A percentile compares a stretch with the other conserved stretches of the same genome.
These are phyloP conservation scores for Mustelus asterias DNA, from an alignment of 2,113 vertebrate species.

Conservation along the genomic window DNA sequence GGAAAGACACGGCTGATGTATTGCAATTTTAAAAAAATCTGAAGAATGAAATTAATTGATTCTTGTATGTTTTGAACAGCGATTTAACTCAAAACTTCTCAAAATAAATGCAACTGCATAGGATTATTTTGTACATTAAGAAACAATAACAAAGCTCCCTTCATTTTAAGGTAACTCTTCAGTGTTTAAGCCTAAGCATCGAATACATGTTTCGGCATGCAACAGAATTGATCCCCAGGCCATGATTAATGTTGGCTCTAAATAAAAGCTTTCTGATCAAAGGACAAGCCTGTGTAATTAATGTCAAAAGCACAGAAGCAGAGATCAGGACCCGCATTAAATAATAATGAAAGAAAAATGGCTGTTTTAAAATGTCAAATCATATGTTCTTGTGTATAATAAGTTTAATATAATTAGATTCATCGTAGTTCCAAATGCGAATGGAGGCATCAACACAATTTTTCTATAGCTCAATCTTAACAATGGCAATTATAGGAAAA, in stretches of 20 bases:
- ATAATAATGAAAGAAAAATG: slow-evolving; percentile 37
- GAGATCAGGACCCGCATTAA: slow-evolving; percentile 31
- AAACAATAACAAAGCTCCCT: not conserved
- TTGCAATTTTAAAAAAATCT: not conserved
- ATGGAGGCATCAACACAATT: not conserved
- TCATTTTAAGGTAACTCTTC: not conserved
- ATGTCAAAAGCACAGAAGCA: slow-evolving; percentile 31
- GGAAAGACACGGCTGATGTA: too few relatives aligned
- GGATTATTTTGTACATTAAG: not conserved
- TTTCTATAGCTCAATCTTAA: not conserved
- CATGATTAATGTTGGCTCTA: slow-evolving; percentile 32
- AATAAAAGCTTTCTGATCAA: slow-evolving; percentile 36
- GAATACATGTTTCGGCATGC: not conserved
- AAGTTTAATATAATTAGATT: slow-evolving; percentile 27
- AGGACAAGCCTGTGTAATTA: slow-evolving; percentile 31
- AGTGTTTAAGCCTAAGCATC: not conserved
- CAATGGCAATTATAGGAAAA: not conserved
- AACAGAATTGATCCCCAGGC: slow-evolving; percentile 22
- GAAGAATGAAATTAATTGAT: not conserved
- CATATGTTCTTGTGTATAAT: slow-evolving; percentile 9
- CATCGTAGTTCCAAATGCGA: not conserved
- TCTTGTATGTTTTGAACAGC: not conserved
- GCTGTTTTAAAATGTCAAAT: slow-evolving; percentile 36
- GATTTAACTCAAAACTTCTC: not conserved
- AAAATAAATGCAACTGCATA: not conserved